phyloP scores from a whole-genome alignment of 2,888 invertebrate genomes.

The Melanostoma mellinum region DNA sequence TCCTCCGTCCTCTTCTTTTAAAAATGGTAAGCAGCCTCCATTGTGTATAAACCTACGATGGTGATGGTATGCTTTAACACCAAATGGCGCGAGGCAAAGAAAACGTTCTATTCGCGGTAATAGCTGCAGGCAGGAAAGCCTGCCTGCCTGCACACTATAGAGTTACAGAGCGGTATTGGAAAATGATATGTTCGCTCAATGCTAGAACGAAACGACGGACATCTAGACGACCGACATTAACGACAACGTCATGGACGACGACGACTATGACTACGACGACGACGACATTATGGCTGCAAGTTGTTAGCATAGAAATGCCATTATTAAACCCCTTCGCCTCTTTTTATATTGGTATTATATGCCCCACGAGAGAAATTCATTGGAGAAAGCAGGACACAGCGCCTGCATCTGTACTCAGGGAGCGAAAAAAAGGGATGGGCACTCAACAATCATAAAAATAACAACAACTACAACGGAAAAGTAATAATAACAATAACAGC shows the following conservation, averaged over 20 bases:
- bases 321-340: constrained; percentile 53
- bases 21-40: constrained; percentile 48
- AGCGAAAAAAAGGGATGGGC: constrained; percentile 63
- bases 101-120: constrained; percentile 47
- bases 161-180: constrained; percentile 62
- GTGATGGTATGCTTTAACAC: constrained; percentile 39
- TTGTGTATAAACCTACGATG: constrained; percentile 29
- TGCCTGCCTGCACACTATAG: neutral
- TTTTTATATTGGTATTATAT: constrained; percentile 35
- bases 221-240: constrained; percentile 57
- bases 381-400: constrained; percentile 66
- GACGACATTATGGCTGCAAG: constrained; percentile 69
- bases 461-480: constrained; percentile 54
- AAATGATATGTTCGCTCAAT: constrained; percentile 66
- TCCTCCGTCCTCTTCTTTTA: constrained; percentile 21
- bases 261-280: constrained; percentile 22
- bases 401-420: constrained; percentile 26
- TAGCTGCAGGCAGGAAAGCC: constrained; percentile 15
- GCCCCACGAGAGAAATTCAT: constrained; percentile 40
- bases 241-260: constrained; percentile 11
- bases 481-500: constrained; percentile 71
- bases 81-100: constrained; percentile 38
- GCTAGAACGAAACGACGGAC: constrained; percentile 62
- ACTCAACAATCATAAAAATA: constrained; percentile 51
- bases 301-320: constrained; percentile 73